Evolutionary conservation across 2,888 invertebrate species (phyloP), one percentile per base, ranked within the genome.

Genomic region (Hemaris fuciformis): DNA sequence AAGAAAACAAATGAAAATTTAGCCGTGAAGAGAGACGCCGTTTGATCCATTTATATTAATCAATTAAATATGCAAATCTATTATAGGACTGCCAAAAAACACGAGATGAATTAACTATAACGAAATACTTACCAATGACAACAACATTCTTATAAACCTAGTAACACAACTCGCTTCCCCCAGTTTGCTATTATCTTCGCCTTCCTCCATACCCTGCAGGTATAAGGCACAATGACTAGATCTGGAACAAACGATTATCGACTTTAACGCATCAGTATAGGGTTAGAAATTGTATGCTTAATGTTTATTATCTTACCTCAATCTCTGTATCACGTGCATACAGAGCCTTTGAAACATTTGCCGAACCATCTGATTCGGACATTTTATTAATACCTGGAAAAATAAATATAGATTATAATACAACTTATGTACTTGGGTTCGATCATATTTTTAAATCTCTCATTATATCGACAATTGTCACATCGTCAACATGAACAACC

Each of bases 341-440:
- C 98, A 97, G 75, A 99, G 94, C 77, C 98, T 94, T 89, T 98
- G 98, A 92, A 98, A 98, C 98, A 99, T 98, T 92, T 98, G 98
- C 70, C 98, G 94, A 64, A 98, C 98, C 96, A 98, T 98, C 89
- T 98, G 98, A 93, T 98, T 98, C 34, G 98, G 98, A 88, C 99
- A 99, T 87, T 98, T 98, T 83, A 99, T 96, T 81, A 99, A 93
- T 76, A 98, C 97, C 93, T 96, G 95, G 0, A 64, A 78, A 75
- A 68, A 64, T 60, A 38, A 45, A 64, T 58, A 38, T 7, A 3
- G 1, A n/a, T 38, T n/a, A 31, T 25, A 25, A 46, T 18, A 0
- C 7, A 46, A 20, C 18, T 6, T 18, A 46, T 46, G 46, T 13
- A 46, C 18, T 10, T 48, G 48, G 23, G 13, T 34, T 38, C n/a